Percentiles rank a stretch among this genome's conserved stretches.
Evolutionary conservation across 2,113 vertebrate genomes (phyloP).

Genomic region (Hypanus sabinus): DNA sequence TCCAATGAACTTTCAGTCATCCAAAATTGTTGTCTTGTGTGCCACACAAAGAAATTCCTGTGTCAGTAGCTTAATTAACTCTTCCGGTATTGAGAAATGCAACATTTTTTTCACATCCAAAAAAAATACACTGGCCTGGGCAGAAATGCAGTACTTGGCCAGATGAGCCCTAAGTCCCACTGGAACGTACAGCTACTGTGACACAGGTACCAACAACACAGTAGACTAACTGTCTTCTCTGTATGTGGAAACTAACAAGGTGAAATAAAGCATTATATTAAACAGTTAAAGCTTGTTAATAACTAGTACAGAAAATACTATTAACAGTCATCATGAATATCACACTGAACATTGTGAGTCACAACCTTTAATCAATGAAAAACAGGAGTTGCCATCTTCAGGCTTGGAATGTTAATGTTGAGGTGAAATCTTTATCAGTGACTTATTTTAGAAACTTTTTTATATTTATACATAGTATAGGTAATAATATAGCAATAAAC

Average conservation of each 20-base stretch:
- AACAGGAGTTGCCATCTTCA: slow-evolving; percentile 32
- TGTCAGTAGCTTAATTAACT: slow-evolving; percentile 12
- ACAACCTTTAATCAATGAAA: neutral
- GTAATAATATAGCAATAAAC: neutral
- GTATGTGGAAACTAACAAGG: slow-evolving; percentile 14
- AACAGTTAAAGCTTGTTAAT: slow-evolving; percentile 19
- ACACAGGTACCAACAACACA: neutral
- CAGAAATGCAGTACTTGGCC: neutral
- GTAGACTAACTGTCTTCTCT: neutral
- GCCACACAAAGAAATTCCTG: neutral
- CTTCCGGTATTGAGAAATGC: neutral
- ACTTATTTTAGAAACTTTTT: neutral
- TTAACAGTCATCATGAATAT: slow-evolving; percentile 36
- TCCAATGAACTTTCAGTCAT: slow-evolving; percentile 15
- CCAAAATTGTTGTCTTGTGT: neutral
- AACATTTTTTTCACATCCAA: neutral
- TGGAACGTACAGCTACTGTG: slow-evolving; percentile 29
- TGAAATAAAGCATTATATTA: neutral
- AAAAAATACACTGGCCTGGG: neutral
- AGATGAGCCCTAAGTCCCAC: slow-evolving; percentile 18
- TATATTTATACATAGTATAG: too few species aligned
- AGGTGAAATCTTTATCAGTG: slow-evolving; percentile 26
- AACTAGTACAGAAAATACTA: slow-evolving; percentile 13
- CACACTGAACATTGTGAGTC: slow-evolving; percentile 15
- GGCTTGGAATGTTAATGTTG: slow-evolving; percentile 21